Percentiles rank a stretch among this genome's conserved stretches.
phyloP scores from a whole-genome alignment of 2,797 vertebrate genomes.

The Acipenser transmontanus region DNA sequence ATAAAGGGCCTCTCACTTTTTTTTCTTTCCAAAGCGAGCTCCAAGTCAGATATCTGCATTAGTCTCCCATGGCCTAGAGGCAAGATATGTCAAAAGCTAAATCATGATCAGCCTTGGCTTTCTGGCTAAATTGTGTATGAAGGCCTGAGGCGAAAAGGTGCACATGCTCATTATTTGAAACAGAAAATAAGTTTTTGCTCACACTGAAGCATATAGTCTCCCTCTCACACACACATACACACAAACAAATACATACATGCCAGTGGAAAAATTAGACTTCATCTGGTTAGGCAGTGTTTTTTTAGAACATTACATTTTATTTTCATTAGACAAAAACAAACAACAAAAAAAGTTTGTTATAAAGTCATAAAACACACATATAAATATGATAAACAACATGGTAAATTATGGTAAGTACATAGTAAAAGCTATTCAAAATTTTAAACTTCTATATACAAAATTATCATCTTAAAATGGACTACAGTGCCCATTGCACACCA shows the following conservation, averaged over 20 bases:
- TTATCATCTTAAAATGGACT: too few species aligned
- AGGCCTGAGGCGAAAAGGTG: constrained; percentile 95
- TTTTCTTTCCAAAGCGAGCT: constrained; percentile 82
- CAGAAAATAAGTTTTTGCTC: constrained; percentile 68
- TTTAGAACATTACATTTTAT: too few species aligned
- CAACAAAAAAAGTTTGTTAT: too few species aligned
- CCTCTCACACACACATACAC: constrained; percentile 35
- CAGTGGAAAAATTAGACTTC: constrained; percentile 15
- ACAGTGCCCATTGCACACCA: too few species aligned
- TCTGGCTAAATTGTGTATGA: constrained; percentile 99
- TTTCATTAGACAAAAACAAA: too few species aligned
- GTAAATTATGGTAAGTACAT: too few species aligned
- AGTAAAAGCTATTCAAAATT: too few species aligned
- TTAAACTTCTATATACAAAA: too few species aligned
- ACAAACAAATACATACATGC: constrained; percentile 31
- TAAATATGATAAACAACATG: too few species aligned
- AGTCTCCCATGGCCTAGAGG: constrained; percentile 90
- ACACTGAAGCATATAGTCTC: constrained; percentile 62
- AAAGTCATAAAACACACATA: too few species aligned
- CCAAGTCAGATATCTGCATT: constrained; percentile 99
- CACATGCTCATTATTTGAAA: constrained; percentile 99
- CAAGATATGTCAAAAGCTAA: constrained; percentile 99
- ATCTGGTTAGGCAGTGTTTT: too few species aligned
- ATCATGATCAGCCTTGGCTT: constrained; percentile 99
- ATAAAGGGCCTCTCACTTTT: constrained; percentile 94